Percentiles rank a stretch among this genome's conserved stretches.
These are phyloP conservation scores for Uromys caudimaculatus DNA, from an alignment of 2,797 vertebrate species.

Conservation along the genomic window DNA sequence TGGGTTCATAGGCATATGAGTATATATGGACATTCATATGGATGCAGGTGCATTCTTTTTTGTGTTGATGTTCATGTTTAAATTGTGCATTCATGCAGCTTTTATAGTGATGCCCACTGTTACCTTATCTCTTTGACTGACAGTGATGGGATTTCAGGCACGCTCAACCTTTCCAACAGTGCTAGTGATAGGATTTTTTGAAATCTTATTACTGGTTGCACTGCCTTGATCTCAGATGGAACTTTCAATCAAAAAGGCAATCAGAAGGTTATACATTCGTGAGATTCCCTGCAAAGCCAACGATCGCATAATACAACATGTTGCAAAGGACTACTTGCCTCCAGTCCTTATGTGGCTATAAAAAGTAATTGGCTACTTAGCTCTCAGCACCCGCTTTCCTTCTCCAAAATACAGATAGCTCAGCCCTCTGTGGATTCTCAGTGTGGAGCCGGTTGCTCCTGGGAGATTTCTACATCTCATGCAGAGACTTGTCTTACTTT, in stretches of 20 bases:
- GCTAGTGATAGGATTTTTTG: conserved; percentile 88
- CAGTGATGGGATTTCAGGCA: conserved; percentile 89
- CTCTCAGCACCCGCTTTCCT: conserved; percentile 73
- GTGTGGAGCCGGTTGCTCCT: conserved; percentile 44
- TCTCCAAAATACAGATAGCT: conserved; percentile 52
- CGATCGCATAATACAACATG: conserved; percentile 75
- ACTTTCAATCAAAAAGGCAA: conserved; percentile 92
- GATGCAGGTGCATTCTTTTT: conserved; percentile 49
- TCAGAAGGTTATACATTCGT: conserved; percentile 89
- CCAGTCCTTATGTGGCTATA: conserved; percentile 74
- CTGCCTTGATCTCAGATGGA: conserved; percentile 88
- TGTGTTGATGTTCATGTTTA: conserved; percentile 78
- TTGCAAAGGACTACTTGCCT: conserved; percentile 78
- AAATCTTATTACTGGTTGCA: conserved; percentile 89
- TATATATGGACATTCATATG: background rate
- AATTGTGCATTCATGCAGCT: conserved; percentile 84
- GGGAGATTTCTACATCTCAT: conserved; percentile 71
- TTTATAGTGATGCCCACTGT: conserved; percentile 82
- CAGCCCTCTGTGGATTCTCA: conserved; percentile 65
- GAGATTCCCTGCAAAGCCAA: conserved; percentile 86
- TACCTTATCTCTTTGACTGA: conserved; percentile 87
- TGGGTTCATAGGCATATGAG: background rate
- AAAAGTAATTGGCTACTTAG: conserved; percentile 78
- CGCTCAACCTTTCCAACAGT: conserved; percentile 87
- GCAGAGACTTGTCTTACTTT: conserved; percentile 68